phyloP scores from a whole-genome alignment of 1,140 invertebrate species.

The Drosophila ogumai region DNA sequence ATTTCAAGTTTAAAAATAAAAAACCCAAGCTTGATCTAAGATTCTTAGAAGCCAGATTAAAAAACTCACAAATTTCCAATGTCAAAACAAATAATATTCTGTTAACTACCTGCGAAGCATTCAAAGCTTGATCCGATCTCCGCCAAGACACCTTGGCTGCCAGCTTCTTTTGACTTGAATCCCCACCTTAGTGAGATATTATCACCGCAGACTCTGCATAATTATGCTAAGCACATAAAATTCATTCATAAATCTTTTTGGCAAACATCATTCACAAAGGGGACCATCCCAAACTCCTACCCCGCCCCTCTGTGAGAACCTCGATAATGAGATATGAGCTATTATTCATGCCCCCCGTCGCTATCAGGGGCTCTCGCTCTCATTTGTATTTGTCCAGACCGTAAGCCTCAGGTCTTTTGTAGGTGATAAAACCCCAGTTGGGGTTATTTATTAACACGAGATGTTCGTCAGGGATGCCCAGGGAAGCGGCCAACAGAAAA shows the following conservation, averaged over 20 bases:
- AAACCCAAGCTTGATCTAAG: background rate
- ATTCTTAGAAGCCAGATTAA: background rate
- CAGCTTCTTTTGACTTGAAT: background rate
- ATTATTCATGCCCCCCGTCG: constrained; percentile 66
- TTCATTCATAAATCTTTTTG: constrained; percentile 76
- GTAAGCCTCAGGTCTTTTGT: constrained; percentile 52
- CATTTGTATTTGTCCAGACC: constrained; percentile 57
- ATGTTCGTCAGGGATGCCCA: constrained; percentile 21
- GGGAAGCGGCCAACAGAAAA: constrained; percentile 19
- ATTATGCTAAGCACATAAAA: constrained; percentile 70
- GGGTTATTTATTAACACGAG: constrained; percentile 64
- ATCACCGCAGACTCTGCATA: constrained; percentile 48
- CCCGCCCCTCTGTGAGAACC: constrained; percentile 21
- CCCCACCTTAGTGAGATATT: constrained; percentile 37
- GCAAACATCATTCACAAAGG: constrained; percentile 36
- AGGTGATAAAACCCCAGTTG: constrained; percentile 74
- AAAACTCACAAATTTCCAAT: background rate
- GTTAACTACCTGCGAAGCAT: background rate
- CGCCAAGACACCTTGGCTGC: constrained; percentile 1
- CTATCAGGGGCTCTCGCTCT: constrained; percentile 45
- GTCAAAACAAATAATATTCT: background rate
- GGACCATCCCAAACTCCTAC: background rate
- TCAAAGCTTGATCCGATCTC: constrained; percentile 16
- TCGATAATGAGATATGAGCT: constrained; percentile 51
- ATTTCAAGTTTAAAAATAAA: background rate